phyloP scores from a whole-genome alignment of 1,140 invertebrate species.

The Polyergus mexicanus region DNA sequence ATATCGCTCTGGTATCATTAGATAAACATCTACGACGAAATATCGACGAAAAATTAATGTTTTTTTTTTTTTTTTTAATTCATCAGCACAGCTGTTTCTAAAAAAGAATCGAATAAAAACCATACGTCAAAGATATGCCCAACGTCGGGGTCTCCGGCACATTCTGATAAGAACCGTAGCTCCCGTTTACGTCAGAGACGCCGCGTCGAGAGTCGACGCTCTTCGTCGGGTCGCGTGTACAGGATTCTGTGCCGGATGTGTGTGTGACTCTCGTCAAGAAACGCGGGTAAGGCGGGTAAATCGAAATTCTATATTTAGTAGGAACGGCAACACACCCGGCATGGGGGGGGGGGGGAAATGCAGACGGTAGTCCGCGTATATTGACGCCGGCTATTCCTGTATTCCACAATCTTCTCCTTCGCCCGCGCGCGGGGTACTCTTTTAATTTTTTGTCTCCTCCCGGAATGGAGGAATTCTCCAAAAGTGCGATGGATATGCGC shows the following conservation, averaged over 20 bases:
- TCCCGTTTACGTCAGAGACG: not conserved
- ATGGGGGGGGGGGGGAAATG: not conserved
- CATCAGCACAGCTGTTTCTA: not conserved
- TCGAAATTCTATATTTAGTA: constrained; percentile 78
- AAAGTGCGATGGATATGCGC: constrained; percentile 1
- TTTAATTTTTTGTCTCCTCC: constrained; percentile 71
- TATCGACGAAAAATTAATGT: not conserved
- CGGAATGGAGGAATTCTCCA: constrained; percentile 52
- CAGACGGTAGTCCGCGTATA: constrained; percentile 61
- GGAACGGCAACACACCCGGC: constrained; percentile 64
- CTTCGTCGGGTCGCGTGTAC: constrained; percentile 11
- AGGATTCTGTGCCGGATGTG: constrained; percentile 70
- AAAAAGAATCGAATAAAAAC: not conserved
- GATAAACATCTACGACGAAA: not conserved
- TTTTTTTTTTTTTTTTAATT: not conserved
- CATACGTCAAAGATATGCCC: not conserved
- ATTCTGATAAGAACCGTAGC: constrained; percentile 13
- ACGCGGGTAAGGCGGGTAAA: constrained; percentile 57
- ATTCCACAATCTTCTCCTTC: constrained; percentile 53
- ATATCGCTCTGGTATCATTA: not conserved
- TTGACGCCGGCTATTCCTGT: constrained; percentile 71
- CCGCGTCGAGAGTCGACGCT: constrained; percentile 2
- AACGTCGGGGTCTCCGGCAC: no score
- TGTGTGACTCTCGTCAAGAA: constrained; percentile 58
- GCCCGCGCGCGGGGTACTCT: constrained; percentile 12